These are phyloP conservation scores for Pemphredon lugubris DNA, from an alignment of 2,888 invertebrate species.

Conservation along the genomic window DNA sequence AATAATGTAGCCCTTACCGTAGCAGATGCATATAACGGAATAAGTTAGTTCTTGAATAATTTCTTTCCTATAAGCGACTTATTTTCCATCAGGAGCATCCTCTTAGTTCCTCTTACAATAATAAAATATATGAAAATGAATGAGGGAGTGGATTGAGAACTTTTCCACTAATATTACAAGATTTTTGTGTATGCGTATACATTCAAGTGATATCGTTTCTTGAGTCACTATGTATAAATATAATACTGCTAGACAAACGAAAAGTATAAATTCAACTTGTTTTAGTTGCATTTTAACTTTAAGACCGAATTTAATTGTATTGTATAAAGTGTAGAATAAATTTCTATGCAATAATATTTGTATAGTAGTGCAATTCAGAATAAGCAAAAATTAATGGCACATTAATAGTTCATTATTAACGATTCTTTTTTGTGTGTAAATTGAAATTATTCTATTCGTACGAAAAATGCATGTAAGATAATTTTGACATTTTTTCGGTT, in stretches of 20 bases:
- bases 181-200: not conserved
- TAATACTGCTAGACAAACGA: conserved; percentile 11
- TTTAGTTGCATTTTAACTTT: not conserved
- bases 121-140: conserved; percentile 7
- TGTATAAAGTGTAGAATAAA: conserved; percentile 11
- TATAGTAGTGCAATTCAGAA: conserved; percentile 34
- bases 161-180: not conserved
- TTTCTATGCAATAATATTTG: conserved; percentile 44
- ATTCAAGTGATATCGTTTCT: conserved; percentile 1
- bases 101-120: conserved; percentile 25
- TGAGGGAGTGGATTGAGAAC: no score
- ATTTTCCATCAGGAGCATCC: not conserved
- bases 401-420: conserved; percentile 7
- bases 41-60: no score
- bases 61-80: conserved; percentile 2
- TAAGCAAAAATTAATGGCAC: conserved; percentile 13
- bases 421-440: conserved; percentile 5
- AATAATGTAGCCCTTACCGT: no score
- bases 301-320: conserved; percentile 10
- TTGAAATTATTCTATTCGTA: not conserved
- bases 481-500: not conserved
- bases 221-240: conserved; percentile 8
- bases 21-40: no score
- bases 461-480: conserved; percentile 1
- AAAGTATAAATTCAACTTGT: conserved; percentile 10